phyloP scores from a whole-genome alignment of 2,797 vertebrate species.

The Leptatherina wallacei region DNA sequence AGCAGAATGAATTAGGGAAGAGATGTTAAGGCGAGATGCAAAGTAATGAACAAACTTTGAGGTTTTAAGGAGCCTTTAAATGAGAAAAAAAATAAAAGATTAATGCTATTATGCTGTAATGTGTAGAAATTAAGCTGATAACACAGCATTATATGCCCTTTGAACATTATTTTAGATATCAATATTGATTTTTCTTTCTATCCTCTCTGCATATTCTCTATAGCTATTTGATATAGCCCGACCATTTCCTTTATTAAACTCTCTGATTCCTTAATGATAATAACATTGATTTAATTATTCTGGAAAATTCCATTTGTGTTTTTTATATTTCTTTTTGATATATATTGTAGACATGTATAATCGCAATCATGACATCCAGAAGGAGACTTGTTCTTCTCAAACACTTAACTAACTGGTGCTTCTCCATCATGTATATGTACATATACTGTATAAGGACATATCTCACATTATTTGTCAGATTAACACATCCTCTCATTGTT shows the following conservation, averaged over 20 bases:
- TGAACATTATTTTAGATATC: slow-evolving; percentile 33
- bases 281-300: neutral
- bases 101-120: slow-evolving; percentile 36
- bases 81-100: slow-evolving; percentile 31
- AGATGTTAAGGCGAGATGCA: slow-evolving; percentile 23
- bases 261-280: neutral
- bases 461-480: neutral
- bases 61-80: slow-evolving; percentile 16
- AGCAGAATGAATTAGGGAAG: slow-evolving; percentile 29
- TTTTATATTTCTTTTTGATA: neutral
- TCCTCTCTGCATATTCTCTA: slow-evolving; percentile 12
- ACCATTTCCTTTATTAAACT: neutral
- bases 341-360: neutral
- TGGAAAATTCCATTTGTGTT: neutral
- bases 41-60: slow-evolving; percentile 15
- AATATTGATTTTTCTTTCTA: slow-evolving; percentile 32
- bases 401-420: too few relatives aligned
- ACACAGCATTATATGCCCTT: slow-evolving; percentile 10
- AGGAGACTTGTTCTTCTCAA: neutral
- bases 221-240: slow-evolving; percentile 15
- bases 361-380: neutral
- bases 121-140: slow-evolving; percentile 31
- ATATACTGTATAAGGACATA: neutral
- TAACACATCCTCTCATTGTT: too few relatives aligned
- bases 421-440: neutral